Evolutionary conservation across 1,140 invertebrate species (phyloP), one percentile per base, ranked within the genome.

Genomic region (Elymnias hypermnestra): DNA sequence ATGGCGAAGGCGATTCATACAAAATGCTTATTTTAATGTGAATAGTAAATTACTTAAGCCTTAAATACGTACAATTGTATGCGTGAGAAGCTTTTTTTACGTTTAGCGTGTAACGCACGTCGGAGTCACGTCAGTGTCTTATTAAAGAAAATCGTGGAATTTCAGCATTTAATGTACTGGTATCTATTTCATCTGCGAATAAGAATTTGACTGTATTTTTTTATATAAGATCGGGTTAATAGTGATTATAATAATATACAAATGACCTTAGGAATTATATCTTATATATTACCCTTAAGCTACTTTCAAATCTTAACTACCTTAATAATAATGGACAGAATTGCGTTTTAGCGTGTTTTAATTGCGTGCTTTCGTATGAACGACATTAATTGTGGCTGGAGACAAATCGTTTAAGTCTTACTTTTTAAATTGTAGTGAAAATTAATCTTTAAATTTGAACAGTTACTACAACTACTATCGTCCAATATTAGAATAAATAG

Each of bases 281-380:
- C 21, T 26, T 47, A 53, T 60, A 53, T 21, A 9, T 36, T 35
- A 35, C 14, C 41, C 21, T 47, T 38, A 49, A 9, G 8, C 9
- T 44, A 53, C 37, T 22, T 40, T 44, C 40, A 45, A 39, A 47
- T 57, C 61, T 66, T 79, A 73, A 37, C 56, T 67, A 68, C 44
- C 71, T 83, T 81, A 81, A 14, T 53, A 21, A 62, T 84, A 84
- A 81, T 84, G 81, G 81, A 84, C 81, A 84, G 81, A 82, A 73
- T 84, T 83, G 81, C 81, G 65, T 78, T 70, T n/a, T 79, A 76
- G 79, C 81, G 75, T 79, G 71, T 69, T 52, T 53, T 61, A 29
- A 62, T 54, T 57, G 68, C 55, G 63, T 68, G 66, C 57, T 57
- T 57, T 62, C 63, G 60, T 50, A 28, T 42, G 40, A 28, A 42